A percentile compares a stretch with the other conserved stretches of the same genome.
Conservation (phyloP, 2,797 vertebrate species). For the Peromyscus melanophrys region DNA sequence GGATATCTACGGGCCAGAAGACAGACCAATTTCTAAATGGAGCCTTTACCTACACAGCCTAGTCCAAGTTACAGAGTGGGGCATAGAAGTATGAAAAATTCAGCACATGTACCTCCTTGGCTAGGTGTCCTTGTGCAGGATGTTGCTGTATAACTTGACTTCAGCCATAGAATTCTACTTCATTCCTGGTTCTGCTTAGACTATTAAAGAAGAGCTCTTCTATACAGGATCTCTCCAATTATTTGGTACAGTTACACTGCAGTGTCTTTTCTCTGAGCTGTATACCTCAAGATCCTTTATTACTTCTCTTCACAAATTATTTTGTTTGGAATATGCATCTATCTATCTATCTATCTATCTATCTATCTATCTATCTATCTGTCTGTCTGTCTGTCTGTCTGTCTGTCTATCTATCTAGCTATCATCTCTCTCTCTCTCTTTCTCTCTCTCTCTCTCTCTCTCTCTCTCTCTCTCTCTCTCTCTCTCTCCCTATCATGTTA, state of each 20-base stretch:
- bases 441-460: background rate
- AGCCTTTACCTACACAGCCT: background rate
- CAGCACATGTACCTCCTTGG: background rate
- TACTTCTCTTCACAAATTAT: slow-evolving; percentile 18
- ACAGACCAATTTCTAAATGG: background rate
- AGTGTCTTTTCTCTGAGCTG: slow-evolving; percentile 33
- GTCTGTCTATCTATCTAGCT: too few species aligned
- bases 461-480: background rate
- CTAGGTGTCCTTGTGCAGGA: background rate
- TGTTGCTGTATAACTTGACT: background rate
- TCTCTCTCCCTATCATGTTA: background rate
- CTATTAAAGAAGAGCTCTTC: slow-evolving; percentile 13
- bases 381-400: background rate
- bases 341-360: background rate
- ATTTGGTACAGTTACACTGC: background rate
- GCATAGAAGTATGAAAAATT: background rate
- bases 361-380: background rate
- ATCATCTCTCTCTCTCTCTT: background rate
- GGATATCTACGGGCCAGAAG: background rate
- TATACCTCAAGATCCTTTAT: background rate
- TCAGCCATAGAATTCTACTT: background rate
- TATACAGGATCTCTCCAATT: background rate
- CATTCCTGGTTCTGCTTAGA: background rate
- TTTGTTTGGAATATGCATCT: slow-evolving; percentile 5
- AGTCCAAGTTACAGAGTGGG: background rate